Evolutionary conservation across 2,797 vertebrate genomes (phyloP).

Genomic region (Nasua narica): DNA sequence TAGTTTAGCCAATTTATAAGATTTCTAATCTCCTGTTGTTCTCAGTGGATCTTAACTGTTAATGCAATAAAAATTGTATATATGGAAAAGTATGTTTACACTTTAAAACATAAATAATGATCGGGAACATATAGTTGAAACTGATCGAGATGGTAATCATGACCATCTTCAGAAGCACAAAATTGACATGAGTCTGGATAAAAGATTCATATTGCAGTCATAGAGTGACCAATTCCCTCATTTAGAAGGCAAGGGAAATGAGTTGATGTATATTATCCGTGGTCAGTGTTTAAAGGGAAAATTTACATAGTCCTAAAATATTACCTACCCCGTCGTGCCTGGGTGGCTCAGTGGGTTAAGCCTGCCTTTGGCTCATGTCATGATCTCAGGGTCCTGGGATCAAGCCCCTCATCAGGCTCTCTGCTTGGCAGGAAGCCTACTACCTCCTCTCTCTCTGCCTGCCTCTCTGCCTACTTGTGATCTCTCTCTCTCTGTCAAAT

Average conservation of each 20-base stretch:
- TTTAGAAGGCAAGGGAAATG: neutral
- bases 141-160: neutral
- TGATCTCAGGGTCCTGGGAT: too few relatives aligned
- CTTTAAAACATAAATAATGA: neutral
- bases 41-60: neutral
- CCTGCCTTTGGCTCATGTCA: too few relatives aligned
- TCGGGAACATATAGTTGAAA: neutral
- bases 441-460: too few relatives aligned
- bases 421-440: too few relatives aligned
- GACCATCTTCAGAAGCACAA: constrained; percentile 6
- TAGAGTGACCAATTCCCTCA: neutral
- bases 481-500: too few relatives aligned
- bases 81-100: neutral
- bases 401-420: too few relatives aligned
- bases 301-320: neutral
- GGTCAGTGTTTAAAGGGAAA: neutral
- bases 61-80: neutral
- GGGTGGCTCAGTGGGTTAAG: too few relatives aligned
- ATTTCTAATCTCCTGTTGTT: constrained; percentile 6
- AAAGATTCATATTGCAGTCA: neutral
- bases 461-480: too few relatives aligned
- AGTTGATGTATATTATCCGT: neutral
- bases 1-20: neutral
- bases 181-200: neutral
- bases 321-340: neutral